Conservation (phyloP, 2,888 invertebrate species). For the Eucera pruinosa region DNA sequence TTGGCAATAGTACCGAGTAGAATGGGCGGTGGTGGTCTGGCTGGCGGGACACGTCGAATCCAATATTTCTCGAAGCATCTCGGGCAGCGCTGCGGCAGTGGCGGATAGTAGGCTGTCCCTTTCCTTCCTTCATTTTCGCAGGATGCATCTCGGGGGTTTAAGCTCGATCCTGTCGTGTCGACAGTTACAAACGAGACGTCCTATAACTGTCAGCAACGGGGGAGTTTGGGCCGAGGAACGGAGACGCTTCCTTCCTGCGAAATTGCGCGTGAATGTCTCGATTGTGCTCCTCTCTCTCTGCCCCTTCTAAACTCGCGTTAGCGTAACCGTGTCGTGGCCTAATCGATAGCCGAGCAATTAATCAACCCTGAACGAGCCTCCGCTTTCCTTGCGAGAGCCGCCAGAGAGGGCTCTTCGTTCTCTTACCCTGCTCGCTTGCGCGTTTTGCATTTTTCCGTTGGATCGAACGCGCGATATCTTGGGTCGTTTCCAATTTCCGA, state of each 20-base stretch:
- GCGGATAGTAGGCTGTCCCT: conserved; percentile 7
- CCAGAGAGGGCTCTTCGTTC: neutral
- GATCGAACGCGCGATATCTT: neutral
- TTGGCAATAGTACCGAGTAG: neutral
- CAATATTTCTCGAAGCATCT: conserved; percentile 65
- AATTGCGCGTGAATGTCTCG: conserved; percentile 55
- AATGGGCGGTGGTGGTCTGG: conserved; percentile 7
- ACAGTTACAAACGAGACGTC: conserved; percentile 76
- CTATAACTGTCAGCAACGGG: conserved; percentile 69
- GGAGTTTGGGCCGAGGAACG: conserved; percentile 47
- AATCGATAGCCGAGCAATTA: conserved; percentile 24
- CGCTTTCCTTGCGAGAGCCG: neutral
- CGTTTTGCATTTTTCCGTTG: neutral
- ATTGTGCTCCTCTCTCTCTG: conserved; percentile 26
- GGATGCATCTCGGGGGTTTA: conserved; percentile 67
- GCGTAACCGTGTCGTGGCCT: conserved; percentile 7
- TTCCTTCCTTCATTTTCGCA: conserved; percentile 54
- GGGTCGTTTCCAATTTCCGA: no score
- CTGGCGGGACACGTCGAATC: conserved; percentile 57
- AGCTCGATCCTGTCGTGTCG: conserved; percentile 69
- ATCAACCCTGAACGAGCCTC: conserved; percentile 1
- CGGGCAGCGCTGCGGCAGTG: no score
- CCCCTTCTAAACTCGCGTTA: conserved; percentile 33
- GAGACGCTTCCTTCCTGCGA: conserved; percentile 43
- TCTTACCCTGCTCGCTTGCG: neutral